Conservation (phyloP, 35 echinoderm and acorn worm genomes). For the Acanthaster planci region DNA sequence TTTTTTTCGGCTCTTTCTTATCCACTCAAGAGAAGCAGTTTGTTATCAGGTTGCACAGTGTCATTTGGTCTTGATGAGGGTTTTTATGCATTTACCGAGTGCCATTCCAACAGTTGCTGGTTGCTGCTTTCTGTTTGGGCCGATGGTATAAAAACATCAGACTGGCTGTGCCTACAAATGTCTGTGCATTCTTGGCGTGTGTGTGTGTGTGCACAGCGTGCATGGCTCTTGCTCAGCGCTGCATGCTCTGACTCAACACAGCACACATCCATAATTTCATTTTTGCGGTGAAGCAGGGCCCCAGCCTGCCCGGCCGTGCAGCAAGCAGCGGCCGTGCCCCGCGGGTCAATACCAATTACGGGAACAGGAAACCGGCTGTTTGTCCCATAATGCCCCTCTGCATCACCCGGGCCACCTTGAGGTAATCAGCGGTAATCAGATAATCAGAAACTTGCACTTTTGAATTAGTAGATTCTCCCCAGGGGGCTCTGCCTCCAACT, state of each 20-base stretch:
- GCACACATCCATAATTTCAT: not conserved
- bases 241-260: not conserved
- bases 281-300: not conserved
- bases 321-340: not conserved
- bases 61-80: too few relatives aligned
- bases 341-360: conserved; percentile 24
- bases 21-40: too few relatives aligned
- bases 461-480: not conserved
- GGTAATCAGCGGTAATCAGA: conserved; percentile 24
- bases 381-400: conserved; percentile 25
- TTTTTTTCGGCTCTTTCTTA: too few relatives aligned
- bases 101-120: too few relatives aligned
- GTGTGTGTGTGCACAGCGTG: too few relatives aligned
- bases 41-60: too few relatives aligned
- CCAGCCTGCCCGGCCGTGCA: not conserved
- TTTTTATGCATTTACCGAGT: too few relatives aligned
- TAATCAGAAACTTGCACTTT: conserved; percentile 34
- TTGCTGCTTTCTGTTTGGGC: too few relatives aligned
- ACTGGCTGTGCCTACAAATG: too few relatives aligned
- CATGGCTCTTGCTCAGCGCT: not conserved
- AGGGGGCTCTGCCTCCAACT: not conserved
- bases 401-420: conserved; percentile 23
- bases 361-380: conserved; percentile 28
- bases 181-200: too few relatives aligned
- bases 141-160: too few relatives aligned